Base-by-base conservation (phyloP, 2,797 vertebrate genomes). In the Brachyrhaphis roseni region DNA sequence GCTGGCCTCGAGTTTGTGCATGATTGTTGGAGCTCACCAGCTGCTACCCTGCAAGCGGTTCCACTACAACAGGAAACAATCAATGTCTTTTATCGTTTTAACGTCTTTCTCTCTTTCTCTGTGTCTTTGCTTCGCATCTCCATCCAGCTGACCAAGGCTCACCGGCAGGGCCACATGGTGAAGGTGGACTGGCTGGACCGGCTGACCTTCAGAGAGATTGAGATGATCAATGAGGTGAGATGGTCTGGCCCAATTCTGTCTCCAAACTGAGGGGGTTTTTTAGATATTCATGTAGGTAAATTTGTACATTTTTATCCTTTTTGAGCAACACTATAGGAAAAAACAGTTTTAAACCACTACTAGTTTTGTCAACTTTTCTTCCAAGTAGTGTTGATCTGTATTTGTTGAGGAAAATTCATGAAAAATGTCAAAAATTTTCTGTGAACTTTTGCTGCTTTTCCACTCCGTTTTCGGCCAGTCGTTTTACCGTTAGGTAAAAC, bases 111-210 rank as follows among this genome's bases (percentile, higher is more conserved):
- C 31, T 16, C 7, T 28, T 13, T 46, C 43, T n/a, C 4, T 36
- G 18, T 34, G 39, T 7, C 43, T 41, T 76, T 15, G 86, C 55
- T 34, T n/a, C 64, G 5, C 62, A 2, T 86, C 62, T 76, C 34
- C 49, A n/a, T 92, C 28, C 91, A 99, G 98, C 95, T 99, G 89
- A 99, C 98, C 0, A 99, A 99, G 91, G 98, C 98, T 90, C 98
- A 99, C 90, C 96, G 98, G 20, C 98, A 99, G 86, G 98, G 98
- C 76, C 98, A 99, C 93, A 98, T 99, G 98, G 98, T 99, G 81
- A 99, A 99, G 93, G 98, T 99, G 23, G 98, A 99, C 88, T 99
- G 98, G 98, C 93, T 99, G 93, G 98, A 99, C 93, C 97, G 98
- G 86, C 89, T 99, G 90, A 99, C 98, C 59, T 99, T 99, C 94